phyloP scores from a whole-genome alignment of 2,888 invertebrate species.

The Adineta ricciae region DNA sequence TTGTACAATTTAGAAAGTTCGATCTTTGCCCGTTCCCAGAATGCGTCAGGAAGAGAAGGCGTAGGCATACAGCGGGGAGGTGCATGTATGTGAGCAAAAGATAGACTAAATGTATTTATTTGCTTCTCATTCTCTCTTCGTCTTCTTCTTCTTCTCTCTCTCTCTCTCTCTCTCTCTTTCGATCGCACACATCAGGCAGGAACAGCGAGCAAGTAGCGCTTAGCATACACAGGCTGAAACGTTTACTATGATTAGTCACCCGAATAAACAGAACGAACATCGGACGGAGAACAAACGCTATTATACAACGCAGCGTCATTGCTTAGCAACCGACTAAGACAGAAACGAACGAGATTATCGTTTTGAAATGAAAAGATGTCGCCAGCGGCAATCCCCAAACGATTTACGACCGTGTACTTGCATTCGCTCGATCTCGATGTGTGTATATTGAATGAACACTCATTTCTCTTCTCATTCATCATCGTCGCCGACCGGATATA shows the following conservation, averaged over 20 bases:
- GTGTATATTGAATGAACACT: neutral
- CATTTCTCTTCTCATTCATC: neutral
- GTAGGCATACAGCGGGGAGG: neutral
- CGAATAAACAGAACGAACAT: neutral
- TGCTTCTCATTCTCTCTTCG: neutral
- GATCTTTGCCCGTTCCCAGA: neutral
- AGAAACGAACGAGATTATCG: neutral
- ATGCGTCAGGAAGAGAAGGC: neutral
- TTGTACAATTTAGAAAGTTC: conserved; percentile 5
- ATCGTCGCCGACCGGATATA: neutral
- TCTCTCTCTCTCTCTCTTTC: neutral
- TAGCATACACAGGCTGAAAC: neutral
- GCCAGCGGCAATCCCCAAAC: neutral
- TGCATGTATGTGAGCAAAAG: neutral
- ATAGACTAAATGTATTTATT: conserved; percentile 12
- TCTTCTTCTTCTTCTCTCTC: neutral
- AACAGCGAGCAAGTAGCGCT: neutral
- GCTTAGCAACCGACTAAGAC: neutral
- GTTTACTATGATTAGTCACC: neutral
- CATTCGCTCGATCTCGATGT: no score
- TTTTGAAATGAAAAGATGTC: neutral
- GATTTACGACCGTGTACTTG: neutral
- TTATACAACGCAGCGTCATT: neutral
- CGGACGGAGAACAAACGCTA: neutral
- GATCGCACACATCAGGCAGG: neutral